Conservation (phyloP, 2,797 vertebrate species). For the Spondyliosoma cantharus region DNA sequence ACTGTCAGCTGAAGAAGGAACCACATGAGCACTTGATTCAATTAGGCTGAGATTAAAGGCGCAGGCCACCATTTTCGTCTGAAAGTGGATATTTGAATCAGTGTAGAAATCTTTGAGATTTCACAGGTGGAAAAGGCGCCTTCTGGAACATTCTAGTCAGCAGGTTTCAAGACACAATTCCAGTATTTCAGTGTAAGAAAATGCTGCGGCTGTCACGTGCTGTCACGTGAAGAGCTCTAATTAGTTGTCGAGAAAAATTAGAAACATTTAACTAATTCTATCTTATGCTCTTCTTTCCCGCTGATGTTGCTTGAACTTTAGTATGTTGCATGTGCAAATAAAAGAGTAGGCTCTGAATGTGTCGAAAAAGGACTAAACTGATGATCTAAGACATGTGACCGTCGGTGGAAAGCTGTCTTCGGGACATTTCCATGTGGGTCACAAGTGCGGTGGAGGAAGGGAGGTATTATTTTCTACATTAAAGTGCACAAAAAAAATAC, state of each 20-base stretch:
- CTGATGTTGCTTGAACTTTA: not conserved
- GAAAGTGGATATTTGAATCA: not conserved
- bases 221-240: not conserved
- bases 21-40: constrained; percentile 72
- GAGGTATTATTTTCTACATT: not conserved
- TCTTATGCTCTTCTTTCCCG: not conserved
- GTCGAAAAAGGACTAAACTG: constrained; percentile 11
- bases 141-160: not conserved
- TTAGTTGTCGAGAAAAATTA: not conserved
- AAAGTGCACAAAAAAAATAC: not conserved
- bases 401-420: not conserved
- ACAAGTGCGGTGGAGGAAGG: not conserved
- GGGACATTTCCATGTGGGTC: not conserved
- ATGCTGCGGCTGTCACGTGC: not conserved
- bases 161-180: not conserved
- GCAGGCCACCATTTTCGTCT: not conserved
- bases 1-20: constrained; percentile 35
- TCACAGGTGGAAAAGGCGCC: not conserved
- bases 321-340: not conserved
- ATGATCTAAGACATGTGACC: constrained; percentile 52
- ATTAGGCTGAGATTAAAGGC: constrained; percentile 54
- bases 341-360: not conserved
- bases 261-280: not conserved
- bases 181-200: not conserved
- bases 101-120: not conserved